Conservation (phyloP, 2,113 vertebrate genomes). For the Periophthalmodon schlosseri region DNA sequence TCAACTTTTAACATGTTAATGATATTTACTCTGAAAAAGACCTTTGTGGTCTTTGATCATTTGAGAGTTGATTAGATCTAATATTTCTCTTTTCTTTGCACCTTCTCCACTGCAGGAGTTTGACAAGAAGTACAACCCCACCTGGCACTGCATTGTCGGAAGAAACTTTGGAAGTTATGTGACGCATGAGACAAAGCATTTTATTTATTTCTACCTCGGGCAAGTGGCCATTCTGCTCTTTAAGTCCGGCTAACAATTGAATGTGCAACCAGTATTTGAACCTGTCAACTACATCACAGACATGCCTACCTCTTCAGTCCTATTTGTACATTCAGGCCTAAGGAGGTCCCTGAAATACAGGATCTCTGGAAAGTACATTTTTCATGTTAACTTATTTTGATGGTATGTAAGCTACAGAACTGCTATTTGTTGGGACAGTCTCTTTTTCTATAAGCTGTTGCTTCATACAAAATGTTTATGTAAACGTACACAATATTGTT, state of each 20-base stretch:
- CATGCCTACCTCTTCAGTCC: slow-evolving; percentile 43
- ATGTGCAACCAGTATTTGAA: slow-evolving; percentile 13
- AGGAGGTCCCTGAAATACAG: slow-evolving; percentile 54
- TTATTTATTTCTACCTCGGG: slow-evolving; percentile 99
- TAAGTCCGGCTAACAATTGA: slow-evolving; percentile 88
- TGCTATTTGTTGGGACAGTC: slow-evolving; percentile 59
- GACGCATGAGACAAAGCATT: slow-evolving; percentile 98
- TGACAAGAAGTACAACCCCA: slow-evolving; percentile 99
- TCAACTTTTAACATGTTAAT: too few relatives aligned
- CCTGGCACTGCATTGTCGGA: slow-evolving; percentile 99
- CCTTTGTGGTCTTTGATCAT: neutral
- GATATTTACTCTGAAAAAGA: too few relatives aligned
- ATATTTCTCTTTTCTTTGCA: neutral
- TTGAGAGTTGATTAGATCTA: neutral
- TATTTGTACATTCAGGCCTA: slow-evolving; percentile 71
- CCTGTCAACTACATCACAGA: slow-evolving; percentile 35
- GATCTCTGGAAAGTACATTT: slow-evolving; percentile 83
- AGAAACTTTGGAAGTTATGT: slow-evolving; percentile 99
- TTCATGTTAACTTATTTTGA: slow-evolving; percentile 86
- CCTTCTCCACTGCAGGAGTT: slow-evolving; percentile 83
- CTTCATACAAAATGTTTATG: slow-evolving; percentile 65
- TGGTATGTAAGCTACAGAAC: slow-evolving; percentile 74
- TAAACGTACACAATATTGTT: slow-evolving; percentile 59
- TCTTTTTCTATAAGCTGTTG: slow-evolving; percentile 55
- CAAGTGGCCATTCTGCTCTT: slow-evolving; percentile 98